A percentile compares a stretch with the other conserved stretches of the same genome.
These are phyloP conservation scores for Bradynema listronoti DNA, from an alignment of 1,140 invertebrate species.

Conservation along the genomic window DNA sequence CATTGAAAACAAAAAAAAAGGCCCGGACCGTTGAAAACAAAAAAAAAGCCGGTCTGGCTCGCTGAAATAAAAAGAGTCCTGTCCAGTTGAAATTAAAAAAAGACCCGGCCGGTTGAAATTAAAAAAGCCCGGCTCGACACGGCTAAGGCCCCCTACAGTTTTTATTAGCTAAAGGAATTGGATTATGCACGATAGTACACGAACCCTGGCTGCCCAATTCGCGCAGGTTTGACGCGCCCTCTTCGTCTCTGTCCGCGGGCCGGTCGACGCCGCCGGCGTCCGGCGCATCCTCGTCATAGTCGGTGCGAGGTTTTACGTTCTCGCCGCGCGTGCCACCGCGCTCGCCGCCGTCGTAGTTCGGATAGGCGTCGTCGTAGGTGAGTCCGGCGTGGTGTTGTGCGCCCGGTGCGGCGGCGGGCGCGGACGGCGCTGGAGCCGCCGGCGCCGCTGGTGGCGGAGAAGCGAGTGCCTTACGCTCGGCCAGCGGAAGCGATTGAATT, in stretches of 20 bases:
- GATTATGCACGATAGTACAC: neutral
- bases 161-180: neutral
- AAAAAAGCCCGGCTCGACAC: conserved; percentile 1
- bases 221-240: neutral
- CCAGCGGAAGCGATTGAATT: neutral
- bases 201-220: neutral
- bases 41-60: too few relatives aligned
- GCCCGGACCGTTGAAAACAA: too few relatives aligned
- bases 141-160: neutral
- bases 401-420: neutral
- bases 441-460: neutral
- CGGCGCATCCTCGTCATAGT: conserved; percentile 7
- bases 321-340: too few relatives aligned
- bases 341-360: conserved; percentile 22
- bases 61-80: too few relatives aligned
- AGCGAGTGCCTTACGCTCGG: neutral
- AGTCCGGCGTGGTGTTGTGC: conserved; percentile 12
- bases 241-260: neutral
- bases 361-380: conserved; percentile 30
- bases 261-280: neutral
- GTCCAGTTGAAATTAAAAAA: too few relatives aligned
- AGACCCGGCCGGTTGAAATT: too few relatives aligned
- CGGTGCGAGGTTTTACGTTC: too few relatives aligned
- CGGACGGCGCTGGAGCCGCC: neutral
- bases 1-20: too few relatives aligned